Percentiles rank a stretch among this genome's conserved stretches.
These are phyloP conservation scores for Chloropsis hardwickii DNA, from an alignment of 2,113 vertebrate species.

Conservation along the genomic window DNA sequence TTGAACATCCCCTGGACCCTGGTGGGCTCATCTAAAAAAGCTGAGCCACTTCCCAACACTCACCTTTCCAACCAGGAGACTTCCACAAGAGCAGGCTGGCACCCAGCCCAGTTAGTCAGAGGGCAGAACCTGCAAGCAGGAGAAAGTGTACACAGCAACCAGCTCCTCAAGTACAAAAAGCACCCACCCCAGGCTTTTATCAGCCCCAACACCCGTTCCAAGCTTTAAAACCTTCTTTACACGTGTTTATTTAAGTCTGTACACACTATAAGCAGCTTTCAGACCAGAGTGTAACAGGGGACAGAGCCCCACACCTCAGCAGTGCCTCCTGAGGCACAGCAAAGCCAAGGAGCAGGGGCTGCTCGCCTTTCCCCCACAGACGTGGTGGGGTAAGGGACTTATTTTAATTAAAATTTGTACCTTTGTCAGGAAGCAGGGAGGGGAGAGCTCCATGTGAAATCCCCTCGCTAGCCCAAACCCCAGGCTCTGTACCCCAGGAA, in stretches of 20 bases:
- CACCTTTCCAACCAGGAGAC: not conserved
- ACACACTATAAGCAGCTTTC: not conserved
- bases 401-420: fast-evolving
- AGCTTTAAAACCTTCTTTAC: not conserved
- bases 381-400: fast-evolving
- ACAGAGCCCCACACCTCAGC: not conserved
- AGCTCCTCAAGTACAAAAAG: not conserved
- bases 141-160: not conserved
- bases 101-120: not conserved
- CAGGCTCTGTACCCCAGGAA: fast-evolving
- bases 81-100: not conserved
- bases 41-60: not conserved
- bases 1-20: not conserved
- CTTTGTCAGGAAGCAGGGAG: fast-evolving
- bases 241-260: not conserved
- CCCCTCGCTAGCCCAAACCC: fast-evolving
- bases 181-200: not conserved
- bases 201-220: not conserved
- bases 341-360: not conserved
- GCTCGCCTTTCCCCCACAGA: not conserved
- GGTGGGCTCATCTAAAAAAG: fast-evolving
- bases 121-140: not conserved
- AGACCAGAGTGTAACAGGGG: fast-evolving
- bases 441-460: fast-evolving
- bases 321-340: not conserved